A percentile compares a stretch with the other conserved stretches of the same genome.
Evolutionary conservation across 2,888 invertebrate genomes (phyloP).

Genomic region (Macrosiphum euphorbiae): DNA sequence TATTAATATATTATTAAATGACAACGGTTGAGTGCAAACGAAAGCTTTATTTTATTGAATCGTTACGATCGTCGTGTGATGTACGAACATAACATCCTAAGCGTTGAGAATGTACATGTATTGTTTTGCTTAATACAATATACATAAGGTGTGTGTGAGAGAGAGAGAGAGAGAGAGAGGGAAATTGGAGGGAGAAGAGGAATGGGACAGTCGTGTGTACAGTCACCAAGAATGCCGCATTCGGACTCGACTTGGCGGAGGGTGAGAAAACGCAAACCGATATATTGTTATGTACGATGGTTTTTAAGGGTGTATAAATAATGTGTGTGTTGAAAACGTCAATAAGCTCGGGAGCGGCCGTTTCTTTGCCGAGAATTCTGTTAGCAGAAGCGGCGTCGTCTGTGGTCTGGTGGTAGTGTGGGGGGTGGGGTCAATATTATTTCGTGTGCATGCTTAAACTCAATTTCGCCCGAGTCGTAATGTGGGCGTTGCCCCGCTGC

Average conservation of each 20-base stretch:
- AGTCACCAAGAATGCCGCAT: background rate
- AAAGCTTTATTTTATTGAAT: background rate
- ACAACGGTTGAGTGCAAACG: background rate
- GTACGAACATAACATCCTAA: background rate
- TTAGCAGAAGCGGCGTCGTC: background rate
- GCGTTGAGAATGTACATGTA: background rate
- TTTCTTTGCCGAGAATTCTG: background rate
- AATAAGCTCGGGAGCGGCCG: conserved; percentile 57
- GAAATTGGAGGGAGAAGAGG: too few relatives aligned
- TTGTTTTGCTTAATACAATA: background rate
- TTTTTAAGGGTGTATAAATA: conserved; percentile 50
- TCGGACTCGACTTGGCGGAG: background rate
- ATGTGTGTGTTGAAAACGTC: conserved; percentile 60
- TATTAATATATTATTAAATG: background rate
- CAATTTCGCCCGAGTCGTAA: conserved; percentile 46
- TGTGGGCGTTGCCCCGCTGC: conserved; percentile 50
- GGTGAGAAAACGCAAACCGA: conserved; percentile 38
- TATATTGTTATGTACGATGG: conserved; percentile 23
- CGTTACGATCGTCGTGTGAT: background rate
- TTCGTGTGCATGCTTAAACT: conserved; percentile 61
- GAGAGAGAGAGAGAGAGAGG: too few relatives aligned
- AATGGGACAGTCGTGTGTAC: background rate
- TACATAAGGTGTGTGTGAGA: background rate
- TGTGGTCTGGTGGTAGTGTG: background rate
- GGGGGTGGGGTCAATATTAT: conserved; percentile 29